phyloP scores from a whole-genome alignment of 1,140 invertebrate genomes.

The Drosophila bocqueti region DNA sequence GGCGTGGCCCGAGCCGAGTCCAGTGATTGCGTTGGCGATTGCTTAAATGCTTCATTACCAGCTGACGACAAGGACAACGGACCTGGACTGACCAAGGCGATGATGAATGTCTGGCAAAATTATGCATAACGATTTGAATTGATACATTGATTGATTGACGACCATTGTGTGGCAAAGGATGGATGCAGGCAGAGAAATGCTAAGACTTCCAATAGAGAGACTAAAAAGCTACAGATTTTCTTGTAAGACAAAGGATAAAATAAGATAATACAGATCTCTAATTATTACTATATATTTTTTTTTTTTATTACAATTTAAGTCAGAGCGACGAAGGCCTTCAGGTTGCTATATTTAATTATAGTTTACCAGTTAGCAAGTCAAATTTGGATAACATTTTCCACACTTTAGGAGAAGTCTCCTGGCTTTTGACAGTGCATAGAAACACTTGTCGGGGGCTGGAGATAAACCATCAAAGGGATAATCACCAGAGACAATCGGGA shows the following conservation, averaged over 20 bases:
- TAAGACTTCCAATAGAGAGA: too few relatives aligned
- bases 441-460: background rate
- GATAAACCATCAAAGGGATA: slow-evolving; percentile 13
- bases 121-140: slow-evolving; percentile 50
- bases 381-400: too few relatives aligned
- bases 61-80: slow-evolving; percentile 18
- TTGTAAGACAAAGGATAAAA: too few relatives aligned
- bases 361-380: too few relatives aligned
- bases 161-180: slow-evolving; percentile 5
- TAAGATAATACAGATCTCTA: too few relatives aligned
- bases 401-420: background rate
- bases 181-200: background rate
- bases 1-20: slow-evolving; percentile 17
- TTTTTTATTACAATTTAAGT: too few relatives aligned
- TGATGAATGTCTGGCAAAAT: slow-evolving; percentile 48
- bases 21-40: slow-evolving; percentile 15
- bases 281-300: too few relatives aligned
- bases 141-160: slow-evolving; percentile 46
- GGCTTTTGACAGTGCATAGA: slow-evolving; percentile 3
- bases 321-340: too few relatives aligned
- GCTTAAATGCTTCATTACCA: slow-evolving; percentile 47
- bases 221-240: too few relatives aligned
- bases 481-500: slow-evolving; percentile 30
- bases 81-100: slow-evolving; percentile 9
- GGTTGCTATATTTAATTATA: too few relatives aligned